phyloP scores from a whole-genome alignment of 2,113 vertebrate genomes.

The Centrocercus urophasianus region DNA sequence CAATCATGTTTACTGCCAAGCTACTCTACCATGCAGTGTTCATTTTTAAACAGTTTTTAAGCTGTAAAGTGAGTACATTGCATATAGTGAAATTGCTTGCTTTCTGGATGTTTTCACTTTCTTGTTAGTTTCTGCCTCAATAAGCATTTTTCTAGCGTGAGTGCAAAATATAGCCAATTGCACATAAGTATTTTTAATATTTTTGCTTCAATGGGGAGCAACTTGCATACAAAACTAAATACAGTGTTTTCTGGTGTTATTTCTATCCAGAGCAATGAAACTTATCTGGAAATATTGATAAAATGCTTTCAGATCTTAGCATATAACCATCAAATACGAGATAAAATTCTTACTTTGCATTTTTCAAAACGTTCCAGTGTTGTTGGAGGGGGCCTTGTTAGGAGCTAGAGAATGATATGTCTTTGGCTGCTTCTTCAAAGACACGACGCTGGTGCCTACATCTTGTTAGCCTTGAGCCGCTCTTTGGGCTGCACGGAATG shows the following conservation, averaged over 20 bases:
- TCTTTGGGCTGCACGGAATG: neutral
- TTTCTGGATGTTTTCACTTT: slow-evolving; percentile 73
- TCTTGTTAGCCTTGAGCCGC: neutral
- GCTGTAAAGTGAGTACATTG: slow-evolving; percentile 70
- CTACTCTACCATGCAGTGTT: slow-evolving; percentile 59
- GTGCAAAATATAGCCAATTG: slow-evolving; percentile 74
- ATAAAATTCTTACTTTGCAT: neutral
- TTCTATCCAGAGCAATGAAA: slow-evolving; percentile 33
- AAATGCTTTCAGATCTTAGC: neutral
- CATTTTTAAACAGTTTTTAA: slow-evolving; percentile 77
- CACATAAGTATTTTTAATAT: slow-evolving; percentile 70
- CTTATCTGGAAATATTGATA: neutral
- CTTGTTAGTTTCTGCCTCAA: slow-evolving; percentile 76
- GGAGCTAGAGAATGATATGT: neutral
- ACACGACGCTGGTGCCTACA: neutral
- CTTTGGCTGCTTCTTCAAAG: neutral
- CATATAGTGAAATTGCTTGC: slow-evolving; percentile 67
- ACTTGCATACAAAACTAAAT: slow-evolving; percentile 41
- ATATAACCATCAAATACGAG: neutral
- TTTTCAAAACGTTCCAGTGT: neutral
- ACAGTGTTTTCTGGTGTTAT: neutral
- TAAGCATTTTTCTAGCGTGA: slow-evolving; percentile 75
- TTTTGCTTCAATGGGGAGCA: slow-evolving; percentile 49
- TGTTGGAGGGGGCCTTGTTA: neutral
- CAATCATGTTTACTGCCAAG: slow-evolving; percentile 76